A percentile compares a stretch with the other conserved stretches of the same genome.
These are phyloP conservation scores for Pangasius mekongensis DNA, from an alignment of 2,797 vertebrate species.

Conservation along the genomic window DNA sequence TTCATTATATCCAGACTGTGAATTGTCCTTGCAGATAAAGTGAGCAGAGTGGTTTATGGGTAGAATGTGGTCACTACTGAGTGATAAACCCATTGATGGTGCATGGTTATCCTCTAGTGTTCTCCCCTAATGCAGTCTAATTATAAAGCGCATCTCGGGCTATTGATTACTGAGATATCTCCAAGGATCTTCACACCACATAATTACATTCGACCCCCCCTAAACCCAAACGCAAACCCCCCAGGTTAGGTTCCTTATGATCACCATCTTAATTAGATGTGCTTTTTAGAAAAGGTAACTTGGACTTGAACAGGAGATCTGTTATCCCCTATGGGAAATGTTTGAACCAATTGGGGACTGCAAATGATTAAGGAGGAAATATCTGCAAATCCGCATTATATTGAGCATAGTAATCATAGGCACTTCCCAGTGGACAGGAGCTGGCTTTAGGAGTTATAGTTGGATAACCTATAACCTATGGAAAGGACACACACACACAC, in stretches of 20 bases:
- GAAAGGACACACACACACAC: not conserved
- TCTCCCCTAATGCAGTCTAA: constrained; percentile 44
- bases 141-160: constrained; percentile 33
- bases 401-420: constrained; percentile 6
- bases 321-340: not conserved
- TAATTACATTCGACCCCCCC: constrained; percentile 25
- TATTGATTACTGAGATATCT: constrained; percentile 42
- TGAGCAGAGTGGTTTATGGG: constrained; percentile 33
- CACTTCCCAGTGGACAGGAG: not conserved
- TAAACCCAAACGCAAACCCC: not conserved
- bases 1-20: constrained; percentile 41
- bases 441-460: not conserved
- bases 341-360: not conserved
- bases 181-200: constrained; percentile 21
- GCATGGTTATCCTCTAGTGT: constrained; percentile 26
- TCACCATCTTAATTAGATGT: constrained; percentile 34
- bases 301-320: constrained; percentile 18
- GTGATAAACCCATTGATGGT: constrained; percentile 41
- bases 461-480: constrained; percentile 6
- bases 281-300: constrained; percentile 29
- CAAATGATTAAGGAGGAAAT: constrained; percentile 17
- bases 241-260: constrained; percentile 4
- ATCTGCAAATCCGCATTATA: constrained; percentile 8
- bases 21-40: constrained; percentile 42
- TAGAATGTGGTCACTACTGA: constrained; percentile 6